Conservation (phyloP, 2,113 vertebrate genomes). For the Pomatostomus ruficeps region DNA sequence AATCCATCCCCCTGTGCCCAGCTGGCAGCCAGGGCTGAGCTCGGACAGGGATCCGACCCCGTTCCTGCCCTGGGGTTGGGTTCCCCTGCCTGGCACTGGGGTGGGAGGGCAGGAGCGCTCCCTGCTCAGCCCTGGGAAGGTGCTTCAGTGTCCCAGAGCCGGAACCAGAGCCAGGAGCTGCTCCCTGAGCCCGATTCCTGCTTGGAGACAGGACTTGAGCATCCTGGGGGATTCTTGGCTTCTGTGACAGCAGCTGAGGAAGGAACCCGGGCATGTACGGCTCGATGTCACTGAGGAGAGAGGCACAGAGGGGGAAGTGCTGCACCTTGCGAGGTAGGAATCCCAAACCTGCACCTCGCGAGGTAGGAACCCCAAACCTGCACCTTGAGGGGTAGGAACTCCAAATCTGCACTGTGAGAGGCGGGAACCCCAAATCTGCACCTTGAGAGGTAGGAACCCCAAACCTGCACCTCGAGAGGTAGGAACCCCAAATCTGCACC, state of each 20-base stretch:
- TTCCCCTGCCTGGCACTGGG: slow-evolving; percentile 17
- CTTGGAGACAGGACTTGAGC: background rate
- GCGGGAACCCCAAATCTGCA: slow-evolving; percentile 61
- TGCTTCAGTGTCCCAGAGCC: background rate
- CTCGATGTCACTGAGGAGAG: slow-evolving; percentile 43
- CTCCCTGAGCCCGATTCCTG: background rate
- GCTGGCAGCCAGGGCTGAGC: slow-evolving; percentile 25
- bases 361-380: slow-evolving; percentile 66
- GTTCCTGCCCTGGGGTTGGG: slow-evolving; percentile 46
- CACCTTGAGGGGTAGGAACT: slow-evolving; percentile 68
- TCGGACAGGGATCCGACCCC: slow-evolving; percentile 39
- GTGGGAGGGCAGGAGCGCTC: background rate
- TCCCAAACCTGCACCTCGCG: too few relatives aligned
- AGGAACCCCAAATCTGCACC: slow-evolving; percentile 37
- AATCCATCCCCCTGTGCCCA: slow-evolving; percentile 55
- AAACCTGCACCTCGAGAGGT: too few relatives aligned
- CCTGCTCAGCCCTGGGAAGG: background rate
- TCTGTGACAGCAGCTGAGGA: background rate
- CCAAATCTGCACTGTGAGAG: too few relatives aligned
- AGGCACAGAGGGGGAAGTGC: slow-evolving; percentile 27
- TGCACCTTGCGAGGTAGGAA: slow-evolving; percentile 69
- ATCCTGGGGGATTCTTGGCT: background rate
- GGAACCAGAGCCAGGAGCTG: background rate
- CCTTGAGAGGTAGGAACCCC: slow-evolving; percentile 68
- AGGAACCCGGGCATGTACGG: background rate